Evolutionary conservation across 2,888 invertebrate genomes (phyloP).

Genomic region (Carterocephalus palaemon): DNA sequence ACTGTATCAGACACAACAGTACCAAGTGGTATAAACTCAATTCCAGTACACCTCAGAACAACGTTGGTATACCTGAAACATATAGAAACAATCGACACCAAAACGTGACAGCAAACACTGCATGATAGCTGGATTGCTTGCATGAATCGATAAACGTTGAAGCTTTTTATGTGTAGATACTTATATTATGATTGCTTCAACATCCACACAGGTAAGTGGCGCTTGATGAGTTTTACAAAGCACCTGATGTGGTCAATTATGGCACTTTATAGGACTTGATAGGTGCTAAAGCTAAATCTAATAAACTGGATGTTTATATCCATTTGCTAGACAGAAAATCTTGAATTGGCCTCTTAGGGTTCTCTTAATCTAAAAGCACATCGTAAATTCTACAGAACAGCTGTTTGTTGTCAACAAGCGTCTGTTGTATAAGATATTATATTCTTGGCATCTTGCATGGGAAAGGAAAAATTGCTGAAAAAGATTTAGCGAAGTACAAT

Average conservation of each 20-base stretch:
- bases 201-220: conserved; percentile 21
- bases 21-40: conserved; percentile 39
- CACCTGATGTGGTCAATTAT: conserved; percentile 19
- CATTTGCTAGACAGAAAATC: too few relatives aligned
- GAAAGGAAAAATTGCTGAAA: too few relatives aligned
- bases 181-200: conserved; percentile 18
- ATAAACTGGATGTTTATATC: background rate
- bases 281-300: background rate
- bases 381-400: too few relatives aligned
- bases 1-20: conserved; percentile 57
- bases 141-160: conserved; percentile 63
- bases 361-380: too few relatives aligned
- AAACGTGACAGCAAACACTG: conserved; percentile 63
- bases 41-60: conserved; percentile 51
- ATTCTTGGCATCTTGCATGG: too few relatives aligned
- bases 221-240: conserved; percentile 19
- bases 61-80: conserved; percentile 30
- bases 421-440: too few relatives aligned
- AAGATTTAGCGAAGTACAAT: too few relatives aligned
- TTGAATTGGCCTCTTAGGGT: too few relatives aligned
- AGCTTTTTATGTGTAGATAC: conserved; percentile 75
- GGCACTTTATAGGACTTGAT: conserved; percentile 16
- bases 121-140: conserved; percentile 69
- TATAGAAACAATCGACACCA: conserved; percentile 33
- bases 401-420: too few relatives aligned